Evolutionary conservation across 1,140 invertebrate genomes (phyloP), one percentile per base, ranked within the genome.

Genomic region (Lepidostoma basale): DNA sequence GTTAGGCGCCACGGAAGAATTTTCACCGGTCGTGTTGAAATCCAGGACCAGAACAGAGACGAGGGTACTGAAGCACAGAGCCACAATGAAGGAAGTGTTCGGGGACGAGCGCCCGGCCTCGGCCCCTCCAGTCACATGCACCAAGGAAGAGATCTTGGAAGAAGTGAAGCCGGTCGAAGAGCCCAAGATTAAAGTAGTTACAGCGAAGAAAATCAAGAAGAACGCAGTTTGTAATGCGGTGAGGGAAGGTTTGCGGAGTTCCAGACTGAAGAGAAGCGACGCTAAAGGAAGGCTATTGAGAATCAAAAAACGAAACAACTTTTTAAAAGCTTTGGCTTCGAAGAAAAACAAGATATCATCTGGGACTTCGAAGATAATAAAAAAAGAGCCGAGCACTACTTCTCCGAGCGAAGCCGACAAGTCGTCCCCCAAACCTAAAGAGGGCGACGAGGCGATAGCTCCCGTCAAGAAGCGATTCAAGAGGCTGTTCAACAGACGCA

Each of bases 1-100:
- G 54, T 79, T 84, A 60, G 83, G 81, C 72, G 79, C 85, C 62
- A 84, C 81, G 39, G 83, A 85, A 77, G 82, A 85, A 66, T 91
- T 92, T 74, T 86, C 89, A 8, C 89, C 90, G 0, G 85, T 90
- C 18, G 86, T 92, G 14, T 75, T 92, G 45, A 89, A 90, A 74
- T 89, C 89, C 22, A 82, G 91, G 70, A 92, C 91, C 3, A 83
- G 91, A 72, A 92, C 88, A 14, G 89, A 92, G 76, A 91, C 88
- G n/a, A 84, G 89, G 69, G 83, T 90, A 16, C 78, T 91, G 74
- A 90, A 91, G 77, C 88, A 91, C 73, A 84, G 89, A 72, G 89
- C 90, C 8, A 92, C 89, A 1, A 92, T 92, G 26, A 87, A 89
- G 68, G 90, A 92, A 78, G 90, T 92, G 0, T 93, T 92, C 76